Conservation (phyloP, 2,797 vertebrate species). For the Danio choprae region DNA sequence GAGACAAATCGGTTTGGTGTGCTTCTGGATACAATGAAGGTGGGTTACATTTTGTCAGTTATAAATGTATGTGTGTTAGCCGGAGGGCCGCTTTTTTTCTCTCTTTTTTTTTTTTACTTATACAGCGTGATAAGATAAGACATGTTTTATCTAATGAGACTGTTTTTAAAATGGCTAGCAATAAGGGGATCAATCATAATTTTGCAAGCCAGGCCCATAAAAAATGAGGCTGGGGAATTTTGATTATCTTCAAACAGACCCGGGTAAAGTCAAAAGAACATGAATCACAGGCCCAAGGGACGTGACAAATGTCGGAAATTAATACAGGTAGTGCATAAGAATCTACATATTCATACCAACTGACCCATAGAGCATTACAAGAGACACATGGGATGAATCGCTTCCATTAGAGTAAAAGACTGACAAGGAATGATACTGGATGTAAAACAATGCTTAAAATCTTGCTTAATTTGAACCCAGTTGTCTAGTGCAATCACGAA, state of each 20-base stretch:
- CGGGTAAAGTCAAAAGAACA: constrained; percentile 78
- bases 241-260: constrained; percentile 79
- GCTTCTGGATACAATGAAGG: neutral
- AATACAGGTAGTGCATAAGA: constrained; percentile 58
- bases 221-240: constrained; percentile 79
- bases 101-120: constrained; percentile 64
- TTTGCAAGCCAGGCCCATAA: constrained; percentile 75
- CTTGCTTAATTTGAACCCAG: constrained; percentile 39
- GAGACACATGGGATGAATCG: constrained; percentile 47
- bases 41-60: constrained; percentile 21
- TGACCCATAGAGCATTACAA: constrained; percentile 59
- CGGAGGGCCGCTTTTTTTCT: constrained; percentile 62
- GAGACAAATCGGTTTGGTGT: neutral
- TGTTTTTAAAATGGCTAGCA: constrained; percentile 74
- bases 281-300: constrained; percentile 78
- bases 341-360: constrained; percentile 63
- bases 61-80: constrained; percentile 39
- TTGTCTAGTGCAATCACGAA: constrained; percentile 39
- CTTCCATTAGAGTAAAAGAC: constrained; percentile 33
- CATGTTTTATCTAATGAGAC: constrained; percentile 80
- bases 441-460: constrained; percentile 18
- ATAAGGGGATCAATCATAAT: constrained; percentile 60
- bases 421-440: constrained; percentile 30
- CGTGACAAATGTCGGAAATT: constrained; percentile 67
- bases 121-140: constrained; percentile 71